A percentile compares a stretch with the other conserved stretches of the same genome.
These are phyloP conservation scores for Fragum whitleyi DNA, from an alignment of 2,888 invertebrate genomes.

Conservation along the genomic window DNA sequence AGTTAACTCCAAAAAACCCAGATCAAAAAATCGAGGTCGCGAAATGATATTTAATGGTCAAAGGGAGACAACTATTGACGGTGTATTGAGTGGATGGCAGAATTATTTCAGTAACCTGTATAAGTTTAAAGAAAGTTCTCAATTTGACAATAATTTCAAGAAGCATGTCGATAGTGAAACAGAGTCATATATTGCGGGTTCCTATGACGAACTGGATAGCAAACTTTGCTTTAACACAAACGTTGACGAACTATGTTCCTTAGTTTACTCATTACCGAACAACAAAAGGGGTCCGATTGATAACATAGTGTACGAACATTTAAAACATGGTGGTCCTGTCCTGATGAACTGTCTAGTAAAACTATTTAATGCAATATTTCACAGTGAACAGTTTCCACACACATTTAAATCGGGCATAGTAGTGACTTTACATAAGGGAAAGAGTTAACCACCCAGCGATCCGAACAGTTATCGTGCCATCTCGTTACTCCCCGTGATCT, in stretches of 20 bases:
- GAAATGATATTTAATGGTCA: background rate
- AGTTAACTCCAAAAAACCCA: background rate
- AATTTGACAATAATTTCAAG: conserved; percentile 11
- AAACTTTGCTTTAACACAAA: background rate
- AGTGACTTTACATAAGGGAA: background rate
- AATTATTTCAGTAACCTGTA: conserved; percentile 6
- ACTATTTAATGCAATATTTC: conserved; percentile 8
- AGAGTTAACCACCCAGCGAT: conserved; percentile 8
- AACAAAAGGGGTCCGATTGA: background rate
- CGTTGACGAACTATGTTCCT: background rate
- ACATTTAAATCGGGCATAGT: background rate
- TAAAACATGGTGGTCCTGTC: background rate
- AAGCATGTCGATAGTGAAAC: background rate
- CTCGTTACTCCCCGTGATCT: conserved; percentile 10
- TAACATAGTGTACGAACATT: conserved; percentile 16
- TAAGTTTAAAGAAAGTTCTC: background rate
- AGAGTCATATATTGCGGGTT: background rate
- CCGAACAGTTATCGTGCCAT: conserved; percentile 16
- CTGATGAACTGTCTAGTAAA: background rate
- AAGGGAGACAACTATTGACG: background rate
- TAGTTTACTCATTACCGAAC: background rate
- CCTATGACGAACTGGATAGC: background rate
- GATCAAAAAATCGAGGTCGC: background rate
- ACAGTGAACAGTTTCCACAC: background rate
- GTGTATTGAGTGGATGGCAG: conserved; percentile 5